A percentile compares a stretch with the other conserved stretches of the same genome.
These are phyloP conservation scores for Siphamia tubifer DNA, from an alignment of 2,113 vertebrate genomes.

Conservation along the genomic window DNA sequence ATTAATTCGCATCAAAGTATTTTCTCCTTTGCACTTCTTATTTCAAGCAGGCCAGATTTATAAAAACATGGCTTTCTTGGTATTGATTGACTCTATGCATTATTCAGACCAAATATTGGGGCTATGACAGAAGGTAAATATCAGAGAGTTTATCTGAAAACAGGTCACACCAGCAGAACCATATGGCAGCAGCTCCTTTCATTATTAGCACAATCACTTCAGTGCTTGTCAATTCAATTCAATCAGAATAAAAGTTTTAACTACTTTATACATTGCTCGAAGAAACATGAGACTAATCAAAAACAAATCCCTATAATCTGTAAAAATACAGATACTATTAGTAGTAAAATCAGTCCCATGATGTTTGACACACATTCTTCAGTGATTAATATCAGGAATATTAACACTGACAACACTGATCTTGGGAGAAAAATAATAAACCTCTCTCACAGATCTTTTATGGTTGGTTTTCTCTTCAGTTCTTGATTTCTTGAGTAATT, in stretches of 20 bases:
- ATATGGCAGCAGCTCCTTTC: not conserved
- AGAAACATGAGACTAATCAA: too few species aligned
- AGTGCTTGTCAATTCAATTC: too few species aligned
- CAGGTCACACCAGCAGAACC: constrained; percentile 46
- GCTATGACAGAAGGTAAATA: constrained; percentile 48
- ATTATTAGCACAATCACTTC: not conserved
- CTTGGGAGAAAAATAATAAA: too few species aligned
- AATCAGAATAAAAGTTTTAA: not conserved
- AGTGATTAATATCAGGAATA: too few species aligned
- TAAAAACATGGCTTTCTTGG: constrained; percentile 38
- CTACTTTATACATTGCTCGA: not conserved
- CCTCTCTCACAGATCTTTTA: too few species aligned
- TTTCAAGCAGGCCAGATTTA: constrained; percentile 22
- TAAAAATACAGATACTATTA: too few species aligned
- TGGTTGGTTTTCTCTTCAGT: too few species aligned
- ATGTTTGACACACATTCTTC: not conserved
- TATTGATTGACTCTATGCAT: constrained; percentile 62
- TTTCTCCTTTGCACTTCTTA: constrained; percentile 1
- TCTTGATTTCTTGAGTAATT: too few species aligned
- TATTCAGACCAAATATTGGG: constrained; percentile 59
- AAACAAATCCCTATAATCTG: not conserved
- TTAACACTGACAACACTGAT: too few species aligned
- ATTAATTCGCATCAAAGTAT: not conserved
- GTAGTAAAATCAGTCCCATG: not conserved
- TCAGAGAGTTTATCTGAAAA: constrained; percentile 54